Base-by-base conservation (phyloP, 2,113 vertebrate genomes). In the Lethenteron camtschaticum region DNA sequence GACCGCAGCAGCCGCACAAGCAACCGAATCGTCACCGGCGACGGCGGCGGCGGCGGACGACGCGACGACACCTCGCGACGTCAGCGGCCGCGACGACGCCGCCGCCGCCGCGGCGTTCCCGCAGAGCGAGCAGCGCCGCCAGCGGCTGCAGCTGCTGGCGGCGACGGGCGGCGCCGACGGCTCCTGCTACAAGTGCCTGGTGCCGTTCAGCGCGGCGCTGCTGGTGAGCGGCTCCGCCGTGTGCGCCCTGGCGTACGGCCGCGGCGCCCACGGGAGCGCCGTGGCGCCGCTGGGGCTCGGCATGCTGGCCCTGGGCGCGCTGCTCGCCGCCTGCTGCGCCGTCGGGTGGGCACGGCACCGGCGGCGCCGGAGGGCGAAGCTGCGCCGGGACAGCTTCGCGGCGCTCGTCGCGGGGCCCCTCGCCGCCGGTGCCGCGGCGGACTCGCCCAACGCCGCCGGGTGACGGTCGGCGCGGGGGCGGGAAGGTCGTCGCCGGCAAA, bases 101-200 rank as follows among this genome's bases (percentile, higher is more conserved):
- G 41, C 41, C n/a, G n/a, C n/a, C 41, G 41, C 41, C 41, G 41
- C 5, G 41, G 41, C 41, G 41, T 41, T 41, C 41, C 41, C 41
- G 41, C 41, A 41, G 41, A 41, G 41, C 41, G 41, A 41, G 41
- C 41, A 41, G 41, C 41, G 41, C 41, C 41, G 41, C 41, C 41
- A 41, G 41, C 41, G 41, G 5, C 41, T 41, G 41, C 41, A 41
- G 41, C 41, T 41, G 41, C 41, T 41, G 41, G 41, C 41, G 79
- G 88, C 85, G 76, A 89, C 86, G 0, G 85, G 88, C 0, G 85
- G 88, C 69, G 85, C 85, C 1, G 88, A 89, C 79, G 85, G 87
- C 77, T 94, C 86, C 56, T 95, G 88, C 86, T 85, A 87, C 76
- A 83, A 83, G 75, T 95, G 89, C 77, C 80, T 95, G 75, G 87